These are phyloP conservation scores for Villa cingulata DNA, from an alignment of 2,888 invertebrate species.

Conservation along the genomic window DNA sequence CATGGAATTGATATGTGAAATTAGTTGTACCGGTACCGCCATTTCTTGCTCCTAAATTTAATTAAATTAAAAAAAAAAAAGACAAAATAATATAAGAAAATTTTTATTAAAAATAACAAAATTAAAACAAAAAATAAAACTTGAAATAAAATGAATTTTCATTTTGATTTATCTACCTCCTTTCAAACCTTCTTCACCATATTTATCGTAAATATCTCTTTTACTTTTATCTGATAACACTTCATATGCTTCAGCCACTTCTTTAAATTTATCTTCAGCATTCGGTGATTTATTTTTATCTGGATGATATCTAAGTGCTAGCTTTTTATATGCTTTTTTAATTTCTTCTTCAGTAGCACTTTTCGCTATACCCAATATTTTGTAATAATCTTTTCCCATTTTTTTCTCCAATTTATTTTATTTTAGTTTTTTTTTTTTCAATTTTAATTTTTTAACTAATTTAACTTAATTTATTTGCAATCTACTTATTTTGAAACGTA, in stretches of 20 bases:
- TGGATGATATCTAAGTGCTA: slow-evolving; percentile 96
- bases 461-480: too few species aligned
- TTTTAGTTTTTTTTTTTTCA: background rate
- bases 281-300: slow-evolving; percentile 94
- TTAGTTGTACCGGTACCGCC: slow-evolving; percentile 47
- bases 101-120: background rate
- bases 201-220: slow-evolving; percentile 84
- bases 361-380: slow-evolving; percentile 74
- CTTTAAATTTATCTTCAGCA: slow-evolving; percentile 92
- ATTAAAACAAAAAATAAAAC: background rate
- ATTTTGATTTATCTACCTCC: slow-evolving; percentile 45
- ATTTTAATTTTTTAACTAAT: too few species aligned
- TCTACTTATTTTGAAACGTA: too few species aligned
- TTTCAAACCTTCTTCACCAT: slow-evolving; percentile 88
- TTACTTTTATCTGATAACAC: slow-evolving; percentile 93
- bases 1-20: slow-evolving; percentile 82
- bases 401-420: slow-evolving; percentile 13
- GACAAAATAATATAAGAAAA: background rate
- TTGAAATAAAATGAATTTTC: too few species aligned
- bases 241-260: slow-evolving; percentile 97
- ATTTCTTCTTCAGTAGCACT: slow-evolving; percentile 91
- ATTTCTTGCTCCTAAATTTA: slow-evolving; percentile 41
- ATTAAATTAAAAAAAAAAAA: background rate
- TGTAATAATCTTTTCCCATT: slow-evolving; percentile 99
- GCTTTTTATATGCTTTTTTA: slow-evolving; percentile 90